Conservation (phyloP, 2,797 vertebrate species). For the Urophycis tenuis region DNA sequence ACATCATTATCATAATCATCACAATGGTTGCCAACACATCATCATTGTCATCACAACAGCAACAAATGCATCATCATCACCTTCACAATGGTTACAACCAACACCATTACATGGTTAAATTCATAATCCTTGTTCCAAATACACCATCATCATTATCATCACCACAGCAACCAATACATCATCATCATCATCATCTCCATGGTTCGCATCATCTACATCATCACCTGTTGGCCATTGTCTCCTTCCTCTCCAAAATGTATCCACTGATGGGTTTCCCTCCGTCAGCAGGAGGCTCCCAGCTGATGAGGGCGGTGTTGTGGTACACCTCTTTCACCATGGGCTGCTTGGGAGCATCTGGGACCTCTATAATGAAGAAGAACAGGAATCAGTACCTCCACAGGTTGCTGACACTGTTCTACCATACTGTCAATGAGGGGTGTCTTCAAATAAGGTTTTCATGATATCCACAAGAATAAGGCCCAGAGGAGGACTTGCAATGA, state of each 20-base stretch:
- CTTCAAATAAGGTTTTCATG: background rate
- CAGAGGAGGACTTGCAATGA: background rate
- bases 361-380: conserved; percentile 68
- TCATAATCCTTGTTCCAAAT: background rate
- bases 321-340: conserved; percentile 86
- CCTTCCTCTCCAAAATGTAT: conserved; percentile 95
- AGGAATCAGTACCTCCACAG: background rate
- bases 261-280: conserved; percentile 96
- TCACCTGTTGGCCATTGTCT: conserved; percentile 90
- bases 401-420: background rate
- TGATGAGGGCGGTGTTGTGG: conserved; percentile 85
- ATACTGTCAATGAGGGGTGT: background rate
- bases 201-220: background rate
- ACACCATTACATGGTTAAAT: too few relatives aligned
- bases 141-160: background rate
- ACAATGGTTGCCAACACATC: background rate
- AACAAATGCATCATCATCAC: too few relatives aligned
- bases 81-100: too few relatives aligned
- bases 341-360: conserved; percentile 91
- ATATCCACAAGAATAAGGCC: background rate
- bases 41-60: too few relatives aligned
- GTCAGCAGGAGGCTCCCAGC: conserved; percentile 92
- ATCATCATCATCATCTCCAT: background rate
- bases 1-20: background rate
- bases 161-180: background rate